A percentile compares a stretch with the other conserved stretches of the same genome.
These are phyloP conservation scores for Machaerirhynchus nigripectus DNA, from an alignment of 2,113 vertebrate species.

Conservation along the genomic window DNA sequence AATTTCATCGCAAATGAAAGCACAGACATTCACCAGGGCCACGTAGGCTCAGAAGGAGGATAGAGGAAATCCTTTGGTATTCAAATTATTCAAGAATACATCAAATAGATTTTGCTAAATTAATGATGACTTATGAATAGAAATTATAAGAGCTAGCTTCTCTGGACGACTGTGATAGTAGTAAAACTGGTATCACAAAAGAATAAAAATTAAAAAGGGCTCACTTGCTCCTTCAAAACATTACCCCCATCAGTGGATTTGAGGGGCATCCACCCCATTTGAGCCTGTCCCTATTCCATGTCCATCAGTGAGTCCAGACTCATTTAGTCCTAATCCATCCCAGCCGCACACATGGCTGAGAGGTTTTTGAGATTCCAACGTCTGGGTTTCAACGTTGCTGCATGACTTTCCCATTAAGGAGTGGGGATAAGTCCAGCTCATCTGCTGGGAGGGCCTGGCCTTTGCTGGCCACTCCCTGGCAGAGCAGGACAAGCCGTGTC, in stretches of 20 bases:
- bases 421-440: not conserved
- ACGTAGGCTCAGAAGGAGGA: not conserved
- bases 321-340: not conserved
- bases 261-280: not conserved
- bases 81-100: not conserved
- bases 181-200: not conserved
- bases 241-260: not conserved
- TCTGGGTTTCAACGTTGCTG: not conserved
- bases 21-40: not conserved
- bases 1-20: not conserved
- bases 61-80: not conserved
- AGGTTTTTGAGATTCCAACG: not conserved
- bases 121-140: not conserved
- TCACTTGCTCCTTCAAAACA: not conserved
- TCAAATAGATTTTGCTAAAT: not conserved
- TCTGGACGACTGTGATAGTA: not conserved
- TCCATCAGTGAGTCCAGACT: not conserved
- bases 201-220: not conserved
- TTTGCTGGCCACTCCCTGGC: not conserved
- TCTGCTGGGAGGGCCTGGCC: not conserved
- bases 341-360: not conserved
- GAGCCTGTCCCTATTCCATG: not conserved
- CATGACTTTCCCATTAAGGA: slow-evolving; percentile 35
- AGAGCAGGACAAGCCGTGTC: not conserved
- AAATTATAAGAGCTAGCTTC: not conserved